Base-by-base conservation (phyloP, 2,797 vertebrate genomes). In the Syngnathus acus region DNA sequence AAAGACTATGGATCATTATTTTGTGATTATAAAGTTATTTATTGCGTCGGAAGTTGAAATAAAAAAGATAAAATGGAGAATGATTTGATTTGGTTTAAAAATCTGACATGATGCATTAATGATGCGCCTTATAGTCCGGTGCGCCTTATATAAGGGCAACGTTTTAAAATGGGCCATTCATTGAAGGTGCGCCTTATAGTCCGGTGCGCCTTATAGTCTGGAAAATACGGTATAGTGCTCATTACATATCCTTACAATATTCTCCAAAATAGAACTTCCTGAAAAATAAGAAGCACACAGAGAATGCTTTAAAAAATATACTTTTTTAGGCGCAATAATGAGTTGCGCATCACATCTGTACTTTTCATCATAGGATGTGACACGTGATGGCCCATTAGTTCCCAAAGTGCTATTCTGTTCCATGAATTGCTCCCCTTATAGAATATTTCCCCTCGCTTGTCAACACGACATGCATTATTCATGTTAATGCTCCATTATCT, bases 391-490 rank as follows among this genome's bases (percentile, higher is more conserved):
- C 73, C 87, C 86, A 87, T 90, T 87, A 87, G 75, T 72, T 90
- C 79, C 79, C 78, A 81, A 86, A 87, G 81, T 84, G 76, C 85
- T 72, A 71, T 83, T 86, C 76, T 83, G 77, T 77, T 84, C 72
- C 76, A 77, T 79, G 83, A 85, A 84, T 84, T 84, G 64, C 68
- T 83, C 81, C 82, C 79, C 88, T 88, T 86, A 83, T 82, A 83
- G 84, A 85, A 86, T 87, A 87, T 86, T 86, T 79, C 81, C 66
- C 81, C 71, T 64, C 51, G 14, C 84, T 77, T 84, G 87, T 88
- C 87, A 90, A 87, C 84, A 81, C 53, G 70, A 57, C 72, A 81
- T 86, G 77, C 86, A 86, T 90, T 87, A 89, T 89, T 90, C 85
- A 90, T 85, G 76, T 77, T 84, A 84, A 87, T 88, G 83, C 81